phyloP scores from a whole-genome alignment of 2,888 invertebrate species.

The Scaptomyza tumidula region DNA sequence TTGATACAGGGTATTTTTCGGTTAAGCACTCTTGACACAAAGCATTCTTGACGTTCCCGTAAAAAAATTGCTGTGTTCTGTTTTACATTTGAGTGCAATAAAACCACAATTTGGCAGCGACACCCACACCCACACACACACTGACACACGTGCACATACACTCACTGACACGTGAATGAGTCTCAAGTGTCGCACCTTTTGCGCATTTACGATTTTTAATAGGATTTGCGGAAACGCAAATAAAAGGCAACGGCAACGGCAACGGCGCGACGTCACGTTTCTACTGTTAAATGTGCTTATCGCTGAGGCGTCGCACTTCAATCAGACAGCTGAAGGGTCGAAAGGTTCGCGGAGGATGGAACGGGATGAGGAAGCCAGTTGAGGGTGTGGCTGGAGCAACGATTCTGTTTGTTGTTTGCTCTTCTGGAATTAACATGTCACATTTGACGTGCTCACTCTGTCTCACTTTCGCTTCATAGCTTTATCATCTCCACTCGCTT shows the following conservation, averaged over 20 bases:
- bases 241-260: conserved; percentile 37
- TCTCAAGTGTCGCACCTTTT: conserved; percentile 70
- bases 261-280: conserved; percentile 53
- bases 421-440: conserved; percentile 78
- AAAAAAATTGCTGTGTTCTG: conserved; percentile 12
- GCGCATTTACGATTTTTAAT: conserved; percentile 66
- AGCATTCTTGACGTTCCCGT: not conserved
- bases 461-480: conserved; percentile 29
- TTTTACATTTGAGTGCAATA: conserved; percentile 44
- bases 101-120: conserved; percentile 59
- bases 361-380: not conserved
- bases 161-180: conserved; percentile 35
- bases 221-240: conserved; percentile 62
- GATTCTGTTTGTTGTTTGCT: conserved; percentile 57
- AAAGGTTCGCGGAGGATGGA: no score
- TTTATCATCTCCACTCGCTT: conserved; percentile 50
- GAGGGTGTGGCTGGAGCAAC: conserved; percentile 18
- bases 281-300: conserved; percentile 72
- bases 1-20: not conserved
- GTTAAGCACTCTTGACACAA: not conserved
- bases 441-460: conserved; percentile 59
- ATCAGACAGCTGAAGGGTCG: conserved; percentile 49
- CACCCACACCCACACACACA: no score
- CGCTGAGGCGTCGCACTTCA: conserved; percentile 74
- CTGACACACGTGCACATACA: not conserved